Base-by-base conservation (phyloP, 2,113 vertebrate species). In the Ammodytes dubius region DNA sequence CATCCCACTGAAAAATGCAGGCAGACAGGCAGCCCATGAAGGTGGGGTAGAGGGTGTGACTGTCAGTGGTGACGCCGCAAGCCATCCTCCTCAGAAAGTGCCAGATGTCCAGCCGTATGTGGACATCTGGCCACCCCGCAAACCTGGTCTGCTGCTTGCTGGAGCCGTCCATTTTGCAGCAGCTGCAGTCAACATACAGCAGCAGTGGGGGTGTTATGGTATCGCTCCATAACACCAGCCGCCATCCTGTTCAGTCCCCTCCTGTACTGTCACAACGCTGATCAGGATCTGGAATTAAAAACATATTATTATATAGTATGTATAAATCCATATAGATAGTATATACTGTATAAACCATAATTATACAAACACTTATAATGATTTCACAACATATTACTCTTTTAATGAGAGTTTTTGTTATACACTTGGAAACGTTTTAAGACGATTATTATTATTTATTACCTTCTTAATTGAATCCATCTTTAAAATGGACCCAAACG, bases 401-500 rank as follows among this genome's bases (percentile, higher is more conserved):
- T 9, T 58, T 37, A 12, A 35, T 59, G 35, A 59, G 35, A 43
- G 47, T 50, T 27, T 2, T 15, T 17, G 17, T 52, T 52, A 52
- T 5, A 3, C 17, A 6, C 50, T 6, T 17, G 4, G 5, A n/a
- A n/a, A 52, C 5, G 7, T 27, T 42, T 14, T 40, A 17, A 56
- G 0, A 61, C 15, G 9, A 17, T 7, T 60, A 12, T 60, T 4
- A 6, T 40, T 15, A 61, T 54, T 58, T 19, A 37, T 69, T 72
- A 81, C 52, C 77, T 80, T 47, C 43, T 77, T 77, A 12, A 53
- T 81, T 17, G 66, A 70, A 8, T 70, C 39, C 52, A 84, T 39
- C 45, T 63, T 67, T 68, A 53, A 68, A 9, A 53, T 52, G 14
- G 42, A 67, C 0, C 68, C 85, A 84, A 73, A 81, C 0, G 17